Evolutionary conservation across 2,888 invertebrate genomes (phyloP), one percentile per base, ranked within the genome.

Genomic region (Spilosoma lubricipeda): DNA sequence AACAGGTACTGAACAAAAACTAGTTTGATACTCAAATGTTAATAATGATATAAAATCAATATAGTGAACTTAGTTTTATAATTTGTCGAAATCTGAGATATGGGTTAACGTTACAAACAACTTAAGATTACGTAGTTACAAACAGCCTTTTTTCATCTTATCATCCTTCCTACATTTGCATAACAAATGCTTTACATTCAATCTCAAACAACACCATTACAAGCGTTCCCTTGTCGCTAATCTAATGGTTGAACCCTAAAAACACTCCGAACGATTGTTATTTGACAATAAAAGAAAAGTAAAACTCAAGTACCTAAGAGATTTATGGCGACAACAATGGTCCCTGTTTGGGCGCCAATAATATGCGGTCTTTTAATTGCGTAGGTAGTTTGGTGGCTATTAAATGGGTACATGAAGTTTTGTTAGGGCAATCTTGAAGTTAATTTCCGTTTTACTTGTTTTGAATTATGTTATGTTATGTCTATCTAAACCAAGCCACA

Each of bases 141-240:
- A 27, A 15, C 33, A 48, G 9, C 13, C 4, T 7, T 36, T 68
- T 52, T 30, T 39, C 52, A 36, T 42, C 56, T 66, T 70, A 73
- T 64, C 68, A 39, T n/a, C 36, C 69, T 67, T 59, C 39, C 73
- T 52, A 39, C 70, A 78, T 56, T 71, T 70, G 39, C 48, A 70
- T 75, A 66, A 80, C 73, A 77, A 78, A 42, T 65, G 20, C 3
- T 30, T 63, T 64, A 52, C 72, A 70, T 74, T 76, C 71, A 79
- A 80, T 80, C 70, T 71, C 59, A 30, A 52, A 71, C 74, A 78
- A 68, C 64, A 67, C 48, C 75, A 72, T 76, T 79, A 70, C 71
- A 74, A 82, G 70, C 71, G 73, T 70, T 76, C 77, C 77, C 82
- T 76, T 75, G 76, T 75, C 71, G 74, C 79, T 82, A 80, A 82